Evolutionary conservation across 2,888 invertebrate species (phyloP), one percentile per base, ranked within the genome.

Genomic region (Alsophila aescularia): DNA sequence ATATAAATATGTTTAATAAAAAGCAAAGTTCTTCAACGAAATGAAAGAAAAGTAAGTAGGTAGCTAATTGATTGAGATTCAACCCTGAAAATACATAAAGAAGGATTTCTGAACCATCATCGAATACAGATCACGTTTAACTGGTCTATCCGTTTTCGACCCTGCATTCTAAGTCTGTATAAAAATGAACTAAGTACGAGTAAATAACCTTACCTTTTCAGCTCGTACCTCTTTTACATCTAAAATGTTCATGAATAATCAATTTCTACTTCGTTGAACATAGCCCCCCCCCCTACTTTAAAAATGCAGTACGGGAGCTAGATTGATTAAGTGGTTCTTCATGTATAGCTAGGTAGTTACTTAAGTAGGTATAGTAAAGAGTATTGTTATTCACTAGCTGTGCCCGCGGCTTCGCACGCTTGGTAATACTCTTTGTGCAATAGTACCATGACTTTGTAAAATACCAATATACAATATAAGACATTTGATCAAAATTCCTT

Each of bases 171-270:
- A 24, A 60, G 52, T 42, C 16, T 44, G 50, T 40, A 52, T 56
- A 54, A 62, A 51, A 34, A 54, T 54, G 48, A 58, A 60, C 51
- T 53, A 61, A 67, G n/a, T n/a, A n/a, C n/a, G n/a, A n/a, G n/a
- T n/a, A n/a, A n/a, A 65, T 63, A 61, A 47, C 45, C 39, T 27
- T 59, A 59, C 45, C 53, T 53, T 53, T 55, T 61, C 40, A 47
- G 48, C 54, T 60, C 53, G 41, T 67, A 60, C 58, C 66, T 69
- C 60, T 67, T 72, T 69, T 63, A 70, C 69, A 71, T 70, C 64
- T 72, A 63, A 70, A 75, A 68, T 58, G 65, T 67, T 73, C 76
- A 77, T 78, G 70, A 77, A 79, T 75, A 77, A 75, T 71, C 66
- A 73, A 72, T 72, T 66, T 65, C 60, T 55, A 55, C 60, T 67